Evolutionary conservation across 2,888 invertebrate species (phyloP), one percentile per base, ranked within the genome.

Genomic region (Drosophila percnosoma): DNA sequence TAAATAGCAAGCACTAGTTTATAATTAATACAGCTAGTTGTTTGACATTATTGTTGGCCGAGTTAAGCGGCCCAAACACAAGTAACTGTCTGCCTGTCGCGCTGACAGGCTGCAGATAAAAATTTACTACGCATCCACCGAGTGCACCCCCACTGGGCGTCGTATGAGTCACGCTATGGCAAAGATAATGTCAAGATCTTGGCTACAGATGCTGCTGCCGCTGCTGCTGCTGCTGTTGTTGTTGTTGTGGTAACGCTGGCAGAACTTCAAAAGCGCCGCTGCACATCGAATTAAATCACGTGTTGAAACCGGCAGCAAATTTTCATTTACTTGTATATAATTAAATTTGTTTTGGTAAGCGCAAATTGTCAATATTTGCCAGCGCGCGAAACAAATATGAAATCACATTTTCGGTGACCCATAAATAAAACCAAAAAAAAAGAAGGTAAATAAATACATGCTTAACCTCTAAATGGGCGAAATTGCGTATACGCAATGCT

Each of bases 381-480:
- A 49, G 52, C 53, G 59, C 51, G 21, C 27, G 27, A 53, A 67
- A 24, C 54, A 80, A 80, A 83, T 80, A 83, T 64, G 55, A 82
- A 82, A 88, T 80, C 88, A 73, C 88, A 88, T 75, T 80, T 80
- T 73, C 83, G 78, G 73, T 81, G 85, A 85, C 90, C 85, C 85
- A 85, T 88, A 78, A 85, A 85, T 82, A 40, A 18, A n/a, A n/a
- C 7, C 6, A 7, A 2, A 34, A 27, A 18, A 27, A 27, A 27
- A n/a, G 53, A 36, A 66, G 45, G 51, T 54, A 68, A 66, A 82
- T 82, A 86, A 86, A 90, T 86, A 90, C 71, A 75, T 68, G 71
- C 72, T 83, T 88, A 86, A 86, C 86, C 86, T 90, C 68, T 69
- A 88, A 85, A 82, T 58, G 62, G 70, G 57, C 48, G 54, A 78